These are phyloP conservation scores for Lasioglossum zephyrum DNA, from an alignment of 2,888 invertebrate genomes.

Conservation along the genomic window DNA sequence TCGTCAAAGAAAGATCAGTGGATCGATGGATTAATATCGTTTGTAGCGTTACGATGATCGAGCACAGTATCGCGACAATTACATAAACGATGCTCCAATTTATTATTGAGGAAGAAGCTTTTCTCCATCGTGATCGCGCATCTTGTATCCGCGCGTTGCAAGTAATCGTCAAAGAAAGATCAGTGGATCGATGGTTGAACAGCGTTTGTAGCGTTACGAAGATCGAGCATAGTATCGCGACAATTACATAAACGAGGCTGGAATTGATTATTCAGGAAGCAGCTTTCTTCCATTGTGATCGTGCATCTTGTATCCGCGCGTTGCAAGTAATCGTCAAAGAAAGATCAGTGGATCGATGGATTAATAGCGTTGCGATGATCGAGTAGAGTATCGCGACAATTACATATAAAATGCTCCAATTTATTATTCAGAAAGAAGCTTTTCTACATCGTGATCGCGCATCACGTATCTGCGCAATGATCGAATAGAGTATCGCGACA, in stretches of 20 bases:
- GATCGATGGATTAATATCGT: not conserved
- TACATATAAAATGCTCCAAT: not conserved
- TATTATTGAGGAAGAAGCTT: not conserved
- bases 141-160: not conserved
- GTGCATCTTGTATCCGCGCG: too few species aligned
- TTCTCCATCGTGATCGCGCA: not conserved
- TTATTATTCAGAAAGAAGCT: too few species aligned
- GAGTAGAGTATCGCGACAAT: not conserved
- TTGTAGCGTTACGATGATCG: too few species aligned
- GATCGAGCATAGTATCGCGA: not conserved
- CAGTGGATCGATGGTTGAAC: too few species aligned
- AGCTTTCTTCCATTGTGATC: too few species aligned
- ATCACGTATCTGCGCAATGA: too few species aligned
- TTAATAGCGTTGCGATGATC: not conserved
- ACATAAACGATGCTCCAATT: not conserved
- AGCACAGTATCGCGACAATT: not conserved
- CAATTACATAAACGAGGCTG: not conserved
- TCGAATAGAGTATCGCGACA: too few species aligned
- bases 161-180: not conserved
- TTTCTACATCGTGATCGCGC: not conserved
- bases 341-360: too few species aligned
- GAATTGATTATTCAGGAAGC: not conserved
- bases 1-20: too few species aligned
- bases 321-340: not conserved
- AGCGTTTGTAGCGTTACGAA: not conserved